A percentile compares a stretch with the other conserved stretches of the same genome.
phyloP scores from a whole-genome alignment of 1,140 invertebrate species.

The Brachionus calyciflorus region DNA sequence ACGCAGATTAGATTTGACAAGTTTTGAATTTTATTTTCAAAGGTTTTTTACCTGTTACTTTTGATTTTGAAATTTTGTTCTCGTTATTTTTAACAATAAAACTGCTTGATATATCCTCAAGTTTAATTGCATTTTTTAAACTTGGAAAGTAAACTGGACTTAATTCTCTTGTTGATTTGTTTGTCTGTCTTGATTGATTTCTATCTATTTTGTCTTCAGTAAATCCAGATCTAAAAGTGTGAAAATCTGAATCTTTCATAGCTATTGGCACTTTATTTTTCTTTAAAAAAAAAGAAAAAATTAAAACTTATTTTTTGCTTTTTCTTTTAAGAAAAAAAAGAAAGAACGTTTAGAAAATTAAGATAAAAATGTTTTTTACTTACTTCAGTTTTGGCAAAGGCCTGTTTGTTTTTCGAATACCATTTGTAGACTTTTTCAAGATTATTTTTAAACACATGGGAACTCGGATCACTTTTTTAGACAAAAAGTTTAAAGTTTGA shows the following conservation, averaged over 20 bases:
- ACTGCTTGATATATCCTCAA: background rate
- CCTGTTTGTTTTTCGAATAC: constrained; percentile 30
- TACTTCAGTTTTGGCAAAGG: background rate
- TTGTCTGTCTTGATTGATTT: background rate
- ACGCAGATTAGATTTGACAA: no score
- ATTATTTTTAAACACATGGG: background rate
- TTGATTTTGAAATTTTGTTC: no score
- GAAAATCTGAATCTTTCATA: background rate
- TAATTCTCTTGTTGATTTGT: background rate
- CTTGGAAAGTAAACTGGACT: constrained; percentile 19
- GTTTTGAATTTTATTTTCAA: no score
- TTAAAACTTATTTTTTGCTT: background rate
- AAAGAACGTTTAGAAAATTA: no score
- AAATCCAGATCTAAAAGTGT: background rate
- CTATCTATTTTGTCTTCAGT: background rate
- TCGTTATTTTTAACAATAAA: no score
- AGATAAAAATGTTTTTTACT: background rate
- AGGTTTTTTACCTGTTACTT: no score
- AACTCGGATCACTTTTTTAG: background rate
- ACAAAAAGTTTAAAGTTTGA: background rate
- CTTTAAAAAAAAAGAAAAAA: constrained; percentile 8
- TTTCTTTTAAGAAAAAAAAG: background rate
- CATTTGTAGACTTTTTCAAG: constrained; percentile 45
- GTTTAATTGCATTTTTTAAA: constrained; percentile 10
- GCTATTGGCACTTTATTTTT: background rate